phyloP scores from a whole-genome alignment of 2,888 invertebrate species.

The Aporophyla nigra region DNA sequence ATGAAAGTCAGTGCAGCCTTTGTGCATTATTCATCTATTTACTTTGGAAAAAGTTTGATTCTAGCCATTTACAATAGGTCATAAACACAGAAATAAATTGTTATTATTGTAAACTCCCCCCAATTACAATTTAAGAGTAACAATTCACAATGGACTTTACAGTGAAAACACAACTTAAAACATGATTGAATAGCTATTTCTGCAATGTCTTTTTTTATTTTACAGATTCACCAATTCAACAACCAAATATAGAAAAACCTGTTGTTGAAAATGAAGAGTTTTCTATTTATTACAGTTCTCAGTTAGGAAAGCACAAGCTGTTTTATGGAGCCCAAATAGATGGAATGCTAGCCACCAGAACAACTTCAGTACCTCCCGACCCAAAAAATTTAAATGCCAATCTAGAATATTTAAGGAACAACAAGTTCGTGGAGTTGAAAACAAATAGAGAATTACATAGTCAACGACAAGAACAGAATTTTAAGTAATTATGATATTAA shows the following conservation, averaged over 20 bases:
- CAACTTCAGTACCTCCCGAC: conserved; percentile 47
- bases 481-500: conserved; percentile 66
- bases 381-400: conserved; percentile 61
- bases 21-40: neutral
- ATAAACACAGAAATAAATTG: neutral
- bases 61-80: neutral
- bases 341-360: conserved; percentile 66
- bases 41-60: neutral
- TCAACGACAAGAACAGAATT: conserved; percentile 67
- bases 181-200: neutral
- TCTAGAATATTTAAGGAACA: conserved; percentile 67
- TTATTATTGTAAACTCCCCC: neutral
- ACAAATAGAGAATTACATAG: conserved; percentile 70
- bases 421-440: conserved; percentile 71
- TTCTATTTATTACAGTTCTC: conserved; percentile 66
- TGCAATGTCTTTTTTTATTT: conserved; percentile 18
- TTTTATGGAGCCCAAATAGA: conserved; percentile 76
- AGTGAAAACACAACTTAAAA: neutral
- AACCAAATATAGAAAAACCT: conserved; percentile 67
- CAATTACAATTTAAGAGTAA: neutral
- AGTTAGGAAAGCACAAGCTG: conserved; percentile 67
- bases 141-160: neutral
- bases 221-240: conserved; percentile 67
- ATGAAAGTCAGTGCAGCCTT: too few species aligned
- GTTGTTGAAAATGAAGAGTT: conserved; percentile 77